Evolutionary conservation across 2,113 vertebrate species (phyloP).

Genomic region (Dunckerocampus dactyliophorus): DNA sequence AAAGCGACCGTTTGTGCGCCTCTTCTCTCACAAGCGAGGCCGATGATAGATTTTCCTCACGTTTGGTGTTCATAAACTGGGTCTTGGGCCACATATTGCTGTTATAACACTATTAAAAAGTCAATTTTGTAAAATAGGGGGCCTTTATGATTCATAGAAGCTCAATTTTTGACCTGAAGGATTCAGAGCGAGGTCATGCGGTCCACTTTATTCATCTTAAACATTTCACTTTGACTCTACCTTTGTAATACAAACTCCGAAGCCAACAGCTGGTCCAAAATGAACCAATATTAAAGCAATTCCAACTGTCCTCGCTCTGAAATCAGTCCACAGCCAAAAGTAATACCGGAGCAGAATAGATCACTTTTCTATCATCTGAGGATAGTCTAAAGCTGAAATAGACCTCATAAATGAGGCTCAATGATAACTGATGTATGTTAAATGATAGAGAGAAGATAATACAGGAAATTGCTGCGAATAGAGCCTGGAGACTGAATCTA

Average conservation of each 20-base stretch:
- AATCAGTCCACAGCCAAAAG: slow-evolving; percentile 62
- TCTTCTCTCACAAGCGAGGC: too few relatives aligned
- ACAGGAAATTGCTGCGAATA: slow-evolving; percentile 59
- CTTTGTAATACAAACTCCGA: slow-evolving; percentile 46
- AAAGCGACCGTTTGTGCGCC: too few relatives aligned
- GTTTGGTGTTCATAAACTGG: too few relatives aligned
- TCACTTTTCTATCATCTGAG: slow-evolving; percentile 68
- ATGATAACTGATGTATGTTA: slow-evolving; percentile 68
- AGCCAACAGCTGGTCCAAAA: slow-evolving; percentile 48
- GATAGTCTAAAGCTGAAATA: slow-evolving; percentile 65
- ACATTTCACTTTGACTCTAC: slow-evolving; percentile 30
- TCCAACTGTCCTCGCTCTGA: slow-evolving; percentile 50
- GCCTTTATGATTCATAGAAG: not conserved
- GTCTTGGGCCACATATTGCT: too few relatives aligned
- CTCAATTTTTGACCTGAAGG: not conserved
- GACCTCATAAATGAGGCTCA: slow-evolving; percentile 67
- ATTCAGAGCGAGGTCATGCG: not conserved
- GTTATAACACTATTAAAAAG: too few relatives aligned
- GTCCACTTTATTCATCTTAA: slow-evolving; percentile 18
- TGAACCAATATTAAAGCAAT: slow-evolving; percentile 66
- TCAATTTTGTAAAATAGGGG: too few relatives aligned
- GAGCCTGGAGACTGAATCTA: slow-evolving; percentile 67
- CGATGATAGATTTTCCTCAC: too few relatives aligned
- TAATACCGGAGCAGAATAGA: slow-evolving; percentile 66
- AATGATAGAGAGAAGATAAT: slow-evolving; percentile 66